Evolutionary conservation across 2,113 vertebrate genomes (phyloP).

Genomic region (Pteronura brasiliensis): DNA sequence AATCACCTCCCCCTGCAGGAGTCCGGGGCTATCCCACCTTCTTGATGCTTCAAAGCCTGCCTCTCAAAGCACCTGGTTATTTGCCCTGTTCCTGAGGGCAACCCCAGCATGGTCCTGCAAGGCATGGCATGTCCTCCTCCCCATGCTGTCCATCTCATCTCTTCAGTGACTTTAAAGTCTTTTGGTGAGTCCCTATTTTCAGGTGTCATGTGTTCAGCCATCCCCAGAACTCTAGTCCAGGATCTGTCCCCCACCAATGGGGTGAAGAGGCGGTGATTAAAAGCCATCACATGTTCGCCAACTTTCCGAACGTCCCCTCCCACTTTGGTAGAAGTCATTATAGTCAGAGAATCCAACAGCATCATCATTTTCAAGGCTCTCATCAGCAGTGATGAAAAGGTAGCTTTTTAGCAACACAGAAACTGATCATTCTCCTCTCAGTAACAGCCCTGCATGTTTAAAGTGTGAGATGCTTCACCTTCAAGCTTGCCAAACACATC

Average conservation of each 20-base stretch:
- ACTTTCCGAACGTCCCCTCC: background rate
- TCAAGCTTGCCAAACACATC: background rate
- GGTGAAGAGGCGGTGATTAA: background rate
- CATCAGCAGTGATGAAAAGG: too few species aligned
- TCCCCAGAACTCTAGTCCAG: background rate
- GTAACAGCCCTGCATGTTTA: background rate
- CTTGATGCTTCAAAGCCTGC: background rate
- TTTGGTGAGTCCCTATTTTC: background rate
- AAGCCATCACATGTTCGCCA: background rate
- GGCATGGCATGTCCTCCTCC: background rate
- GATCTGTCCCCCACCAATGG: background rate
- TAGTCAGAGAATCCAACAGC: background rate
- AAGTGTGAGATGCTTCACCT: background rate
- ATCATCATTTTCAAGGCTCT: background rate
- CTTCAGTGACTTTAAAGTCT: background rate
- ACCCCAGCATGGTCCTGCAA: background rate
- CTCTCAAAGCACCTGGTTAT: background rate
- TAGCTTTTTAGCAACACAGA: fast-evolving
- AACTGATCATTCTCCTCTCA: background rate
- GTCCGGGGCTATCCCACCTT: too few species aligned
- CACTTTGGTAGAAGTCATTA: background rate
- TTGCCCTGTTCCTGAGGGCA: background rate
- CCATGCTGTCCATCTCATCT: background rate
- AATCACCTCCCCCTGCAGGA: background rate
- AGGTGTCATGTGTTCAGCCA: background rate